Evolutionary conservation across 2,888 invertebrate species (phyloP).

Genomic region (Drosophila neonasuta): DNA sequence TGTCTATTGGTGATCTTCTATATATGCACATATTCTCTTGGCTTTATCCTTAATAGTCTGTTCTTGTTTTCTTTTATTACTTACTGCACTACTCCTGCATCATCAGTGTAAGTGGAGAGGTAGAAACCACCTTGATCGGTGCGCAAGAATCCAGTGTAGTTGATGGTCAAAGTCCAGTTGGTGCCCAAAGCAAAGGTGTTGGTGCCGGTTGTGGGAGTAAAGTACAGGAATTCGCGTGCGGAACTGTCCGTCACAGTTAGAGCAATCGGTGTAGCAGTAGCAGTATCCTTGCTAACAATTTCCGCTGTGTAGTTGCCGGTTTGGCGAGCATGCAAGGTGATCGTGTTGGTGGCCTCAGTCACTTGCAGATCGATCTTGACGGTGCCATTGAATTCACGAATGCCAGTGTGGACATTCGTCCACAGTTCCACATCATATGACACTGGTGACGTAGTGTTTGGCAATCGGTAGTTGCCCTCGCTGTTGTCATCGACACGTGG

Average conservation of each 20-base stretch:
- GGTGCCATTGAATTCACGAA: slow-evolving; percentile 61
- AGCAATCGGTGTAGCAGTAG: neutral
- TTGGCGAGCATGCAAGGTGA: slow-evolving; percentile 71
- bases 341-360: slow-evolving; percentile 44
- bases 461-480: slow-evolving; percentile 82
- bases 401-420: slow-evolving; percentile 71
- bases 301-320: slow-evolving; percentile 47
- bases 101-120: slow-evolving; percentile 83
- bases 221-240: slow-evolving; percentile 68
- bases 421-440: slow-evolving; percentile 83
- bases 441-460: slow-evolving; percentile 83
- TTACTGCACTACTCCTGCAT: slow-evolving; percentile 61
- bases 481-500: slow-evolving; percentile 51
- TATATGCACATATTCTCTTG: no score
- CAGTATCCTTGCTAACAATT: slow-evolving; percentile 47
- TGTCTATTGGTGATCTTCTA: no score
- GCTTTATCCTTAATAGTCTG: no score
- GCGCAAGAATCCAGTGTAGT: slow-evolving; percentile 84
- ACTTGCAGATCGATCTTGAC: slow-evolving; percentile 69
- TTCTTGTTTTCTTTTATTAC: slow-evolving; percentile 18
- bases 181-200: slow-evolving; percentile 61
- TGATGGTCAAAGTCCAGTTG: slow-evolving; percentile 83
- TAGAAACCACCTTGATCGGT: slow-evolving; percentile 86
- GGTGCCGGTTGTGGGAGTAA: slow-evolving; percentile 37
- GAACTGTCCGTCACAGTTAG: slow-evolving; percentile 34